Evolutionary conservation across 2,888 invertebrate genomes (phyloP).

Genomic region (Trichopoda pennipes): DNA sequence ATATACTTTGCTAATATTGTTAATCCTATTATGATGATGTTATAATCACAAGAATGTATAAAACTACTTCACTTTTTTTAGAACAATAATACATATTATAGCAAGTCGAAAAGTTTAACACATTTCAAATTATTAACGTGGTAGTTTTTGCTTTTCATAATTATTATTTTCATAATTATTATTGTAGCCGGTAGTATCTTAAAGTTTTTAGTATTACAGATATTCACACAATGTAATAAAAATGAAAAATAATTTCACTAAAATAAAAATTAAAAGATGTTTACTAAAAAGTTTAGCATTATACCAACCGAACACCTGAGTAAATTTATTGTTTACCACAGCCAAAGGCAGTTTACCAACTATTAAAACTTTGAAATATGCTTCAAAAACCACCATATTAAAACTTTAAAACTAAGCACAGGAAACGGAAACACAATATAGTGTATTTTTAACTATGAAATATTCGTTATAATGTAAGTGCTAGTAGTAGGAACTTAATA

Average conservation of each 20-base stretch:
- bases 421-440: slow-evolving; percentile 59
- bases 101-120: too few species aligned
- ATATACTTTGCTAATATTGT: too few species aligned
- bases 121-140: too few species aligned
- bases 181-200: background rate
- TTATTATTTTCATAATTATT: too few species aligned
- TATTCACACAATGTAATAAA: slow-evolving; percentile 23
- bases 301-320: slow-evolving; percentile 39
- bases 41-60: too few species aligned
- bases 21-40: too few species aligned
- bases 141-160: slow-evolving; percentile 2
- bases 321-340: background rate
- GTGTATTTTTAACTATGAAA: slow-evolving; percentile 44
- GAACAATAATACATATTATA: too few species aligned
- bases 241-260: slow-evolving; percentile 37
- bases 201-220: slow-evolving; percentile 15
- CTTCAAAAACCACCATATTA: slow-evolving; percentile 16
- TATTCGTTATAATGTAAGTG: slow-evolving; percentile 24
- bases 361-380: slow-evolving; percentile 1
- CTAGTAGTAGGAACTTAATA: background rate
- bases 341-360: slow-evolving; percentile 29
- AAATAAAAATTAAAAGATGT: slow-evolving; percentile 28
- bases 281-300: slow-evolving; percentile 32
- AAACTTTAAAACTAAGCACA: slow-evolving; percentile 39
- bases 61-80: too few species aligned